These are phyloP conservation scores for Dendrolimus punctatus DNA, from an alignment of 1,140 invertebrate species.

Conservation along the genomic window DNA sequence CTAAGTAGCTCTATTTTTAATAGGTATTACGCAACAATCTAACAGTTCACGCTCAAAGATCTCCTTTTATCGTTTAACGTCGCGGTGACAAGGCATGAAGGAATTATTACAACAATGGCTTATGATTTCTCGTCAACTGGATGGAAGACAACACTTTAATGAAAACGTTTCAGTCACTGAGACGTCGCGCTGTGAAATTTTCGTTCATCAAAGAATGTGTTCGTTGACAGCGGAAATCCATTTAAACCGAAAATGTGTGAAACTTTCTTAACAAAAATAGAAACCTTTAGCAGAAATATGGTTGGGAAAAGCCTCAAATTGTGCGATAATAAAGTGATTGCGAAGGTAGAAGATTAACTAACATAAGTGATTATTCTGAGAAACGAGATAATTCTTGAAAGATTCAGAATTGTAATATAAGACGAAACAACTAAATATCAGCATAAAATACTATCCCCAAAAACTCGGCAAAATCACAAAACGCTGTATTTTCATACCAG, in stretches of 20 bases:
- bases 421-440: too few relatives aligned
- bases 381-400: too few relatives aligned
- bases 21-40: background rate
- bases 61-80: slow-evolving; percentile 13
- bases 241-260: slow-evolving; percentile 21
- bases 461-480: too few relatives aligned
- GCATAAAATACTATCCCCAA: too few relatives aligned
- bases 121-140: slow-evolving; percentile 27
- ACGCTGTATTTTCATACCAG: too few relatives aligned
- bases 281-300: slow-evolving; percentile 1
- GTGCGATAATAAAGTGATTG: too few relatives aligned
- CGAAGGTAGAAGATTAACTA: too few relatives aligned
- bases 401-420: too few relatives aligned
- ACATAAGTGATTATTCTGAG: too few relatives aligned
- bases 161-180: slow-evolving; percentile 26
- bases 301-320: too few relatives aligned
- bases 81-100: slow-evolving; percentile 7
- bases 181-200: slow-evolving; percentile 16
- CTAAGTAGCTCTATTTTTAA: too few relatives aligned
- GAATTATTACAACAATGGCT: slow-evolving; percentile 26
- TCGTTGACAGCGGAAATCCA: slow-evolving; percentile 22
- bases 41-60: slow-evolving; percentile 9
- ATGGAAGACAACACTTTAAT: slow-evolving; percentile 31
- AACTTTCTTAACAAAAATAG: slow-evolving; percentile 10
- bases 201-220: slow-evolving; percentile 21